These are phyloP conservation scores for Aix galericulata DNA, from an alignment of 2,113 vertebrate species.

Conservation along the genomic window DNA sequence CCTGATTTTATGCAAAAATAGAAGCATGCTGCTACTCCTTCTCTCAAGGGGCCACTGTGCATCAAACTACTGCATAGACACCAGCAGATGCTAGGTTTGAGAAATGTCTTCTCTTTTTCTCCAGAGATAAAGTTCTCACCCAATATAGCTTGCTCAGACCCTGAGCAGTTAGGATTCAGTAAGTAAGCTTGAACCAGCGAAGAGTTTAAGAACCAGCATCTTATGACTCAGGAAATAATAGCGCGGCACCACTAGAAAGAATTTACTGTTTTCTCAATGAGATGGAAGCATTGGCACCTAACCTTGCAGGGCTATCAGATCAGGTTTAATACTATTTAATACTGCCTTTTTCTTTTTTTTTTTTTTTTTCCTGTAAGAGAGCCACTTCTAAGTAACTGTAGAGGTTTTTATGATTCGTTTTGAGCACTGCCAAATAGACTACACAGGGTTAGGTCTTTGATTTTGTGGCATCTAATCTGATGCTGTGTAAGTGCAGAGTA, in stretches of 20 bases:
- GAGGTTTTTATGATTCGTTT: not conserved
- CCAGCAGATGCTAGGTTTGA: slow-evolving; percentile 9
- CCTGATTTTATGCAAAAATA: slow-evolving; percentile 56
- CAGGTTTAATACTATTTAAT: not conserved
- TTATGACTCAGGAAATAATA: not conserved
- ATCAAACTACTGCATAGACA: not conserved
- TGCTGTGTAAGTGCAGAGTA: not conserved
- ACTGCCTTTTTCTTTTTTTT: not conserved
- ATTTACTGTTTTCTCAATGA: not conserved
- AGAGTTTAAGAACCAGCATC: slow-evolving; percentile 7
- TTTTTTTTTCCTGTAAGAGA: not conserved
- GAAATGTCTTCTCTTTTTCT: not conserved
- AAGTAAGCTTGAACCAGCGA: not conserved
- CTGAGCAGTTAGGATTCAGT: not conserved
- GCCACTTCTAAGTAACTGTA: not conserved
- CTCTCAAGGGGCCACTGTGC: slow-evolving; percentile 11
- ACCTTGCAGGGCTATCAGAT: not conserved
- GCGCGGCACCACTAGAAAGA: not conserved
- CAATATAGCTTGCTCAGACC: not conserved
- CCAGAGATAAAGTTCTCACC: not conserved
- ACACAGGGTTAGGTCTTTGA: not conserved
- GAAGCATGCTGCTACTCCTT: slow-evolving; percentile 2
- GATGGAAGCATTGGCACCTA: not conserved
- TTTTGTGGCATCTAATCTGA: slow-evolving; percentile 8
- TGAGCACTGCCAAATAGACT: not conserved